Conservation (phyloP, 2,888 invertebrate species). For the Dolomedes plantarius region DNA sequence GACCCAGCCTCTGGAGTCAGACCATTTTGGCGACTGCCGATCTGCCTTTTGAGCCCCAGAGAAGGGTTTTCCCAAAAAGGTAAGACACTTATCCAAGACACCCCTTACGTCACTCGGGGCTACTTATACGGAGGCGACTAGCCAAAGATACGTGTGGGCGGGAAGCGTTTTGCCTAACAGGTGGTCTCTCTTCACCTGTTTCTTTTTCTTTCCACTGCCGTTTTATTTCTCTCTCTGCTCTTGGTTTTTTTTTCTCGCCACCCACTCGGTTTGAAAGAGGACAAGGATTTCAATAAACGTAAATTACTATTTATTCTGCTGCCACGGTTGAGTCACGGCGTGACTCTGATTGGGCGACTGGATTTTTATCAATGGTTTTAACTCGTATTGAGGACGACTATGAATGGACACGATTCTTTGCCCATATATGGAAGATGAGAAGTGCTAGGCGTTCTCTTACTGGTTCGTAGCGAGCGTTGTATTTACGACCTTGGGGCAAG, state of each 20-base stretch:
- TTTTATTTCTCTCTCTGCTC: not conserved
- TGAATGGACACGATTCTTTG: slow-evolving; percentile 26
- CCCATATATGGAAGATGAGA: slow-evolving; percentile 34
- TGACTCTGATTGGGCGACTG: not conserved
- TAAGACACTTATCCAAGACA: not conserved
- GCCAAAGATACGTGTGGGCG: not conserved
- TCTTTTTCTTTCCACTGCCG: not conserved
- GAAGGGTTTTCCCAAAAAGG: slow-evolving; percentile 12
- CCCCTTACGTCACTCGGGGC: slow-evolving; percentile 14
- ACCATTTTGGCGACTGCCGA: not conserved
- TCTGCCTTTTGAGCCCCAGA: not conserved
- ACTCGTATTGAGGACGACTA: slow-evolving; percentile 30
- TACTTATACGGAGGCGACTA: slow-evolving; percentile 42
- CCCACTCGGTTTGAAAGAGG: slow-evolving; percentile 24
- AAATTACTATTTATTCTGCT: slow-evolving; percentile 13
- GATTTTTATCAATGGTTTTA: slow-evolving; percentile 51
- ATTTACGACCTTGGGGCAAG: no score
- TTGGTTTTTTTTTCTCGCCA: not conserved
- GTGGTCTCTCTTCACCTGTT: slow-evolving; percentile 13
- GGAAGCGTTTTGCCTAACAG: not conserved
- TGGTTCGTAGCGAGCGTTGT: not conserved
- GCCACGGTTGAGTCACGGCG: not conserved
- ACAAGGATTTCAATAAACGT: slow-evolving; percentile 31
- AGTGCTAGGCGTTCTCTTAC: not conserved
- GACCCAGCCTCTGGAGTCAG: not conserved